phyloP scores from a whole-genome alignment of 2,113 vertebrate genomes.

The Vidua macroura region DNA sequence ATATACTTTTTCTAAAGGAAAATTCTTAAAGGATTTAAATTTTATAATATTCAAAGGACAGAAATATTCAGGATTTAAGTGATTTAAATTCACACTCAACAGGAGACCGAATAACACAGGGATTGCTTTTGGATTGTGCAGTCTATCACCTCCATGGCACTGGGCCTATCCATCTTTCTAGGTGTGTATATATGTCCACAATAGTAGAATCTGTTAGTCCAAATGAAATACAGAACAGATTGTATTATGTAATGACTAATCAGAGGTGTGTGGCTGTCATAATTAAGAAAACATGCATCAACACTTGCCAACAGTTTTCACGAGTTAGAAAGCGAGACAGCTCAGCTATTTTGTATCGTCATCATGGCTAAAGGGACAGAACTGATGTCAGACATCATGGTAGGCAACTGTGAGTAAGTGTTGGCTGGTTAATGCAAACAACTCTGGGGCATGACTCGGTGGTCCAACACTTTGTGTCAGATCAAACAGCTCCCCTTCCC shows the following conservation, averaged over 20 bases:
- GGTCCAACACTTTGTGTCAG: neutral
- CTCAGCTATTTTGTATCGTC: neutral
- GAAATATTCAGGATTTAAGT: conserved; percentile 51
- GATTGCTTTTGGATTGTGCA: conserved; percentile 2
- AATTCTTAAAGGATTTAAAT: conserved; percentile 64
- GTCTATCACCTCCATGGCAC: conserved; percentile 21
- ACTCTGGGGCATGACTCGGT: neutral
- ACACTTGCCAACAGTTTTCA: conserved; percentile 32
- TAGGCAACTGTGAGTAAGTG: neutral
- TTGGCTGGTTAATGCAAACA: neutral
- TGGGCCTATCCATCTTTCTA: conserved; percentile 6
- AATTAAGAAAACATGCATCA: conserved; percentile 4
- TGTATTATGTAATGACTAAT: conserved; percentile 34
- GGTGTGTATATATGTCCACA: neutral
- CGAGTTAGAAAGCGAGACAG: neutral
- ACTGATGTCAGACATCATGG: neutral
- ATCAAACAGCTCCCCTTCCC: neutral
- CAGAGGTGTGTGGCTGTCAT: neutral
- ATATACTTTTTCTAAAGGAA: conserved; percentile 24
- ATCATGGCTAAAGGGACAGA: neutral
- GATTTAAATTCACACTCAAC: conserved; percentile 54
- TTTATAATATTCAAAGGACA: conserved; percentile 47
- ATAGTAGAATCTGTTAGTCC: conserved; percentile 5
- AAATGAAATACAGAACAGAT: conserved; percentile 30
- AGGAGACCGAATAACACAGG: conserved; percentile 10